Evolutionary conservation across 2,797 vertebrate genomes (phyloP).

Genomic region (Coluber constrictor): DNA sequence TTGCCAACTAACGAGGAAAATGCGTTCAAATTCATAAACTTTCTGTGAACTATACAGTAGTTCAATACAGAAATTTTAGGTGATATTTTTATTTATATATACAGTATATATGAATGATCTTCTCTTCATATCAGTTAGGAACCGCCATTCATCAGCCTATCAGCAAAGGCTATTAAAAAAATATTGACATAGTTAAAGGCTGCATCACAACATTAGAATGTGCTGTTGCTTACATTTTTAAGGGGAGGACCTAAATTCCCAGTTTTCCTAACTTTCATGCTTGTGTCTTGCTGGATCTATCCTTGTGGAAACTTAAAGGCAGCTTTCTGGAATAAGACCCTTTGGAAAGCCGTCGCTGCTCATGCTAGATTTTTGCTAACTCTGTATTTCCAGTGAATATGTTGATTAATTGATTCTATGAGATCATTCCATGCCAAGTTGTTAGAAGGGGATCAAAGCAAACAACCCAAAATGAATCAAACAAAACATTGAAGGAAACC

Average conservation of each 20-base stretch:
- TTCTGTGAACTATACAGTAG: not conserved
- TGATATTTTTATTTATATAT: not conserved
- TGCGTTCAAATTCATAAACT: not conserved
- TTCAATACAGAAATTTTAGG: not conserved
- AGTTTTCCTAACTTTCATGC: not conserved
- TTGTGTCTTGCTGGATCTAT: not conserved
- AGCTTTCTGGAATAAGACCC: not conserved
- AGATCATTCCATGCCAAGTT: not conserved
- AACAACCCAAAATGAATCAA: conserved; percentile 19
- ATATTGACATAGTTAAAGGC: not conserved
- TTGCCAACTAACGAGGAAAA: not conserved
- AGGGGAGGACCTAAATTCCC: no score
- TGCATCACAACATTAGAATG: not conserved
- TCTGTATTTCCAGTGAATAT: conserved; percentile 1
- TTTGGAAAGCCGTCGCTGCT: not conserved
- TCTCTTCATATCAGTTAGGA: not conserved
- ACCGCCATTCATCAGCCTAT: not conserved
- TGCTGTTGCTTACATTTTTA: not conserved
- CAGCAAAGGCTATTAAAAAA: not conserved
- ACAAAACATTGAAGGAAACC: not conserved
- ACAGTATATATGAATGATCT: not conserved
- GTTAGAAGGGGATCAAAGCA: conserved; percentile 17
- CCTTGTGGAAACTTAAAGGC: conserved; percentile 5
- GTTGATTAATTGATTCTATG: conserved; percentile 24
- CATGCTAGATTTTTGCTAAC: not conserved